Conservation (phyloP, 2,888 invertebrate species). For the Drosophila eohydei region DNA sequence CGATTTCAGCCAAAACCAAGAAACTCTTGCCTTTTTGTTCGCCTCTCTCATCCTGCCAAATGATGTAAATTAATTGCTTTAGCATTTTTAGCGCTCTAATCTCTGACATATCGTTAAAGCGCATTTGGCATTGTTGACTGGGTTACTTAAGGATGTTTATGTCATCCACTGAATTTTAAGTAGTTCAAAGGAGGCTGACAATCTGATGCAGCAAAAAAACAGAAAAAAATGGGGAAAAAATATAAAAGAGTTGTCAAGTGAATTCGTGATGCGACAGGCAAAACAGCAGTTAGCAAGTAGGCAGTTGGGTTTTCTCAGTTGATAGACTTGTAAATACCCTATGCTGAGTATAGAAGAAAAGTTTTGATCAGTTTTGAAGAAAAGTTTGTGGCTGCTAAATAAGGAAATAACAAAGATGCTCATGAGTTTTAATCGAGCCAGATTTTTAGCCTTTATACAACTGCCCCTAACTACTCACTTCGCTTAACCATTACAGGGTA, state of each 20-base stretch:
- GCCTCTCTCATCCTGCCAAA: slow-evolving; percentile 11
- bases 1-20: slow-evolving; percentile 29
- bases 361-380: not conserved
- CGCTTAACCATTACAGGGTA: slow-evolving; percentile 13
- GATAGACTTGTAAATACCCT: slow-evolving; percentile 4
- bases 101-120: slow-evolving; percentile 78
- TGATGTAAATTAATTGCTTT: slow-evolving; percentile 66
- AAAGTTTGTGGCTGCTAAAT: too few relatives aligned
- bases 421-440: too few relatives aligned
- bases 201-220: slow-evolving; percentile 41
- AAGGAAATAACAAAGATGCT: too few relatives aligned
- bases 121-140: slow-evolving; percentile 67
- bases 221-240: slow-evolving; percentile 6
- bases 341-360: not conserved
- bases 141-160: slow-evolving; percentile 75
- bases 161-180: slow-evolving; percentile 78
- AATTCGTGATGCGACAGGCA: slow-evolving; percentile 70
- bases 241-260: slow-evolving; percentile 77
- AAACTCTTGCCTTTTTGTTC: not conserved
- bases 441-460: too few relatives aligned
- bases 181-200: slow-evolving; percentile 63
- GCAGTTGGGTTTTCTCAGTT: rapidly evolving
- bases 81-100: slow-evolving; percentile 60
- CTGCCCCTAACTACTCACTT: not conserved
- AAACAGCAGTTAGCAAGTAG: slow-evolving; percentile 16